Evolutionary conservation across 2,888 invertebrate species (phyloP).

Genomic region (Troglohyphantes excavatus): DNA sequence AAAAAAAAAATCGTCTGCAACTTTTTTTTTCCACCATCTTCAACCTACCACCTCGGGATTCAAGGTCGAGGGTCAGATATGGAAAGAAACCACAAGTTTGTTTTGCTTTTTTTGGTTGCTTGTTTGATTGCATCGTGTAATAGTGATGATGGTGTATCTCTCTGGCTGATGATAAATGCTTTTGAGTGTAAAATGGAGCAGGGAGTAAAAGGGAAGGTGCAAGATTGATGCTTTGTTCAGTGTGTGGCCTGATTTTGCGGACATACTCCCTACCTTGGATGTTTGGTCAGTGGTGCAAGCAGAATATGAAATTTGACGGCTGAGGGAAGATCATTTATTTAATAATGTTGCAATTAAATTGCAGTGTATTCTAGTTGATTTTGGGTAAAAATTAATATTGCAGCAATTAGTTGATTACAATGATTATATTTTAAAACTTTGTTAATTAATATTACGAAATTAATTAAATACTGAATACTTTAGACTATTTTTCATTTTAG

Average conservation of each 20-base stretch:
- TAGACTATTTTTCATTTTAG: too few species aligned
- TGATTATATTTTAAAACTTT: too few species aligned
- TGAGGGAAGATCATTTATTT: too few species aligned
- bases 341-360: too few species aligned
- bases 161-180: constrained; percentile 7
- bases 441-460: too few species aligned
- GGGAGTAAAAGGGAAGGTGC: background rate
- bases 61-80: constrained; percentile 54
- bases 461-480: too few species aligned
- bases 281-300: too few species aligned
- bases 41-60: background rate
- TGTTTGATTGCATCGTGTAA: constrained; percentile 12
- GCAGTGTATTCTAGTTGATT: too few species aligned
- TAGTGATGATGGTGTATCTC: constrained; percentile 26
- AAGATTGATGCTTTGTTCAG: constrained; percentile 4
- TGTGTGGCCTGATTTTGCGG: constrained; percentile 1
- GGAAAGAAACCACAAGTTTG: constrained; percentile 56
- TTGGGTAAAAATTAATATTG: too few species aligned
- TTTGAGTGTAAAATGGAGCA: background rate
- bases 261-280: background rate
- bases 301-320: too few species aligned
- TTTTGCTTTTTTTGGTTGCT: background rate
- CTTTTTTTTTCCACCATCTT: background rate
- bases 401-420: too few species aligned
- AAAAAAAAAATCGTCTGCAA: constrained; percentile 39